phyloP scores from a whole-genome alignment of 2,113 vertebrate genomes.

The Zootoca vivipara region DNA sequence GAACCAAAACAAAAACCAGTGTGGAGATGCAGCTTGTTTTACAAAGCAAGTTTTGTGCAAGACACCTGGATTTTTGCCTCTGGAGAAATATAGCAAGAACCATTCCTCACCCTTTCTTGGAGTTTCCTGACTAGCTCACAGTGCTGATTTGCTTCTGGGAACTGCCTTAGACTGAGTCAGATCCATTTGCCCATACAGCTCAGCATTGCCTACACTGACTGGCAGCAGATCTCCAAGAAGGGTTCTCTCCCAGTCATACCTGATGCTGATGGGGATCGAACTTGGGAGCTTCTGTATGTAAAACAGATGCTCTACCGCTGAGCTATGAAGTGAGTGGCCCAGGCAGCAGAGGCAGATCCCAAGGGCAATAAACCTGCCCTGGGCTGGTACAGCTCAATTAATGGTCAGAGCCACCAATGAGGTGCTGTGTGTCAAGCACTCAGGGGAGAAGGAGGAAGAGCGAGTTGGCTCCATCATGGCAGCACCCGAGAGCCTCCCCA shows the following conservation, averaged over 20 bases:
- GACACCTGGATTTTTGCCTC: neutral
- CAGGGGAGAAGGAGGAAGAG: neutral
- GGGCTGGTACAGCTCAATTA: neutral
- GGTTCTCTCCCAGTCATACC: no score
- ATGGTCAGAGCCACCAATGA: neutral
- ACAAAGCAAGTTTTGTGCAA: neutral
- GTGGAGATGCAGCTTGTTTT: neutral
- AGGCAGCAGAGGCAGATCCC: neutral
- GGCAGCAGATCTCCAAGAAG: no score
- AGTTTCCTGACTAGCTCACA: neutral
- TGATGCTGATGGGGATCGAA: no score
- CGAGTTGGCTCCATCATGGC: neutral
- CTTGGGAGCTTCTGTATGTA: no score
- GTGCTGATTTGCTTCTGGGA: neutral
- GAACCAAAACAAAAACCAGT: neutral
- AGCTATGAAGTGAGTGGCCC: no score
- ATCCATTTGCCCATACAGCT: no score
- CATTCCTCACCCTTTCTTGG: neutral
- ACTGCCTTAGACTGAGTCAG: no score
- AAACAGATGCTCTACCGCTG: no score
- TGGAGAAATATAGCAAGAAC: neutral
- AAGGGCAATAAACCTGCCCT: neutral
- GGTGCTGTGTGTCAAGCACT: no score
- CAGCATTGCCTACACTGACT: no score
- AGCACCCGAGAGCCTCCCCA: fast-evolving